These are phyloP conservation scores for Enteromius fasciolatus DNA, from an alignment of 2,797 vertebrate species.

Conservation along the genomic window DNA sequence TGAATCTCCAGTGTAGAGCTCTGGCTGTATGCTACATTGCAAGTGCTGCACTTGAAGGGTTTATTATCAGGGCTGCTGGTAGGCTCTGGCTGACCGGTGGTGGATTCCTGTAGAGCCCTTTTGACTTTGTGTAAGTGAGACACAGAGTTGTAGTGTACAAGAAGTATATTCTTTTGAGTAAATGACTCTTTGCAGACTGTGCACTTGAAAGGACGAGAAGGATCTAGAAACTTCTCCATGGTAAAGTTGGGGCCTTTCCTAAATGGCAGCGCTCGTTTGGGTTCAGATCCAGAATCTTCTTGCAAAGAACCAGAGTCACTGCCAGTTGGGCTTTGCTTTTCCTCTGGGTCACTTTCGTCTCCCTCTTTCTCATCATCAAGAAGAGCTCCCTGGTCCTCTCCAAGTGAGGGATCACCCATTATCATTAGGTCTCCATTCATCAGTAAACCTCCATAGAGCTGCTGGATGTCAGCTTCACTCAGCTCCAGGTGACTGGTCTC, in stretches of 20 bases:
- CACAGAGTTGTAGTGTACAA: slow-evolving; percentile 99
- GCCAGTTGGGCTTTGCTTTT: slow-evolving; percentile 96
- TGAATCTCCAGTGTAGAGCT: slow-evolving; percentile 99
- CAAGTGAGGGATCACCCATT: slow-evolving; percentile 89
- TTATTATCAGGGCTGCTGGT: slow-evolving; percentile 99
- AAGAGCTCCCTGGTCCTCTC: slow-evolving; percentile 91
- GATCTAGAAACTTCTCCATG: slow-evolving; percentile 99
- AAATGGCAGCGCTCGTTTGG: slow-evolving; percentile 96
- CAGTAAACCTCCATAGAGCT: slow-evolving; percentile 93
- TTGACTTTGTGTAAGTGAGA: slow-evolving; percentile 99
- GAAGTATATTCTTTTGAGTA: slow-evolving; percentile 97
- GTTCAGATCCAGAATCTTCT: slow-evolving; percentile 96
- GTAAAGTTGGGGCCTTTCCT: slow-evolving; percentile 99
- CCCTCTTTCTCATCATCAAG: slow-evolving; percentile 96
- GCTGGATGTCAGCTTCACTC: slow-evolving; percentile 97
- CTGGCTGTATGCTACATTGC: slow-evolving; percentile 98
- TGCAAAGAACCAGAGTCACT: slow-evolving; percentile 93
- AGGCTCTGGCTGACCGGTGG: slow-evolving; percentile 92
- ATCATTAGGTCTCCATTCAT: slow-evolving; percentile 95
- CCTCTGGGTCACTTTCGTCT: slow-evolving; percentile 95
- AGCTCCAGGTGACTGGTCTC: slow-evolving; percentile 97
- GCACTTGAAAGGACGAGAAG: slow-evolving; percentile 98
- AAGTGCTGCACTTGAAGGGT: slow-evolving; percentile 98
- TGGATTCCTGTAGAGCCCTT: slow-evolving; percentile 96
- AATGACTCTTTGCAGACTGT: slow-evolving; percentile 99